Evolutionary conservation across 2,797 vertebrate species (phyloP), one percentile per base, ranked within the genome.

Genomic region (Chaetophractus vellerosus): DNA sequence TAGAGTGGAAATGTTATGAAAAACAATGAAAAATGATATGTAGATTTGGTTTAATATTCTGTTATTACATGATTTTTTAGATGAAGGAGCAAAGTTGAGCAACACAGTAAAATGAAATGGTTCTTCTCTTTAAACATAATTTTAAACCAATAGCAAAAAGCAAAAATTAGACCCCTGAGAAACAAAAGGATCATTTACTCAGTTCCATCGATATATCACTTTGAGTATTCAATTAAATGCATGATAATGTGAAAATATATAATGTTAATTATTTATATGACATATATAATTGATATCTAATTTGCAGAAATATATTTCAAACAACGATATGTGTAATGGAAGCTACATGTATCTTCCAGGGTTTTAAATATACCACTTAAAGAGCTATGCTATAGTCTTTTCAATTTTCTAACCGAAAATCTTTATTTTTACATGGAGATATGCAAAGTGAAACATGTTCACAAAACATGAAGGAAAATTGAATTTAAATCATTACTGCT

Each of bases 401-500:
- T 57, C 5, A 26, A 75, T 57, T 94, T 63, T 81, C 61, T 86
- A 14, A 85, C 79, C 69, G 81, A 74, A 68, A 94, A 41, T 18
- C 24, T 86, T 69, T 63, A 63, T 85, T 45, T 69, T 85, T 94
- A n/a, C 33, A 45, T 69, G 7, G 9, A 88, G 80, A 69, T n/a
- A n/a, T 85, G 0, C 36, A 59, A 59, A 69, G 24, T 57, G 85
- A 92, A 81, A 45, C 45, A 75, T 36, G 52, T 9, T 86, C 52
- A 63, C 8, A 69, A 85, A 33, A 85, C 31, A 80, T 19, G 31
- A 89, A 94, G 6, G 26, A 69, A 88, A 69, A 61, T 4, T 45
- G 16, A 89, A 96, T 81, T 75, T 75, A 9, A 63, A 38, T 64
- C 41, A 75, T 41, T 83, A 52, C 92, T 81, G 33, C 85, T 24